Evolutionary conservation across 2,113 vertebrate genomes (phyloP).

Genomic region (Malurus elegans): DNA sequence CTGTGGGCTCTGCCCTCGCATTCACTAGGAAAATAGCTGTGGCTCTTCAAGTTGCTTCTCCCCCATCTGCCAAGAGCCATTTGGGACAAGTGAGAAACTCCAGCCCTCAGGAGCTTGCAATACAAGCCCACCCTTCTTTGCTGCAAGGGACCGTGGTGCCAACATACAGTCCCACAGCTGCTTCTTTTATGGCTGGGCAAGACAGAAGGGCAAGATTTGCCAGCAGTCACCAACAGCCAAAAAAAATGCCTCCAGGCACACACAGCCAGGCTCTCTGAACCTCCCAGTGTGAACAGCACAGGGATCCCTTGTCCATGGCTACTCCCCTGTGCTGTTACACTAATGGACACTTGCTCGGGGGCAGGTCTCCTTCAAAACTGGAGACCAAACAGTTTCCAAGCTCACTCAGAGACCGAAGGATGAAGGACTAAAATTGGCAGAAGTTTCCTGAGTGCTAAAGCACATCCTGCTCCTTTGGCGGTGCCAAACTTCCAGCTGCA

Average conservation of each 20-base stretch:
- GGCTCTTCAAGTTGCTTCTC: not conserved
- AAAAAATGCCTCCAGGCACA: not conserved
- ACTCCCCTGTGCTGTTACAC: not conserved
- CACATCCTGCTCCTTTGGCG: not conserved
- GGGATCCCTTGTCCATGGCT: not conserved
- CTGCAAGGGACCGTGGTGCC: not conserved
- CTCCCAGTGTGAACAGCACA: not conserved
- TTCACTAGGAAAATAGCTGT: conserved; percentile 1
- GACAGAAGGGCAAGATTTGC: not conserved
- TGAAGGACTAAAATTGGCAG: not conserved
- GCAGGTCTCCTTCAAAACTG: not conserved
- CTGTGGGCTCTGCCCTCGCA: not conserved
- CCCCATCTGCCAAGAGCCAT: not conserved
- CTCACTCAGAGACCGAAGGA: not conserved
- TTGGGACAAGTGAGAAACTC: not conserved
- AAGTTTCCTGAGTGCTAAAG: not conserved
- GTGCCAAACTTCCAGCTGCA: not conserved
- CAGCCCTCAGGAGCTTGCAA: not conserved
- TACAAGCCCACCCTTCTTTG: not conserved
- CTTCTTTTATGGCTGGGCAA: not conserved
- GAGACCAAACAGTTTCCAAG: not conserved
- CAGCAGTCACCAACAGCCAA: not conserved
- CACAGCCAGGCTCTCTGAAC: not conserved
- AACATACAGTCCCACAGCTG: not conserved
- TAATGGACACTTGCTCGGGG: not conserved